These are phyloP conservation scores for Lagopus leucura DNA, from an alignment of 2,113 vertebrate genomes.

Conservation along the genomic window DNA sequence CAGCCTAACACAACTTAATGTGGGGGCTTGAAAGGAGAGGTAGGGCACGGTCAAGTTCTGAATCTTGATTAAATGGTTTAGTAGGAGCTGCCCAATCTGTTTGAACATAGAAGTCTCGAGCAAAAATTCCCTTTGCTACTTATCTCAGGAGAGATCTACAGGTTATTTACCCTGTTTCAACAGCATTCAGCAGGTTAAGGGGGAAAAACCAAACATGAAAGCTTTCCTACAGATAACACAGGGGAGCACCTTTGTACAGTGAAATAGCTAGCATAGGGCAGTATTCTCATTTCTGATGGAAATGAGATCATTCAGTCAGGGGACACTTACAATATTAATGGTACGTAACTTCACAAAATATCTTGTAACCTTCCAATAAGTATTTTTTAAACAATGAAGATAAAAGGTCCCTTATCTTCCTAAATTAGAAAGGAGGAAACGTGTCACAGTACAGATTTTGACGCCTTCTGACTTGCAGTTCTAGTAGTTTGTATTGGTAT, in stretches of 20 bases:
- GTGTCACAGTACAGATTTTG: neutral
- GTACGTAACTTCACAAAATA: neutral
- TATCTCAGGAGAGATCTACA: slow-evolving; percentile 53
- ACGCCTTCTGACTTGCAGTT: neutral
- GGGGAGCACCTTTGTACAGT: neutral
- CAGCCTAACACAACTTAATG: neutral
- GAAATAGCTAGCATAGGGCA: slow-evolving; percentile 11
- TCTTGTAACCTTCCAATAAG: no score
- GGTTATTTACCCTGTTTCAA: slow-evolving; percentile 22
- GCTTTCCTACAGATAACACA: slow-evolving; percentile 16
- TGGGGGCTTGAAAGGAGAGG: neutral
- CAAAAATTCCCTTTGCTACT: slow-evolving; percentile 11
- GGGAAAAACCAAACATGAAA: neutral
- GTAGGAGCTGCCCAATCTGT: neutral
- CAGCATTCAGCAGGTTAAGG: neutral
- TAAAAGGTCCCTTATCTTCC: neutral
- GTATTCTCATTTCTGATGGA: neutral
- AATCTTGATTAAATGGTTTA: slow-evolving; percentile 13
- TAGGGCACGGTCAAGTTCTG: slow-evolving; percentile 29
- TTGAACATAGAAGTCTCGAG: slow-evolving; percentile 45
- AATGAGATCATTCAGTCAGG: neutral
- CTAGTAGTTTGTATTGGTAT: neutral
- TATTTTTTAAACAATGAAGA: neutral
- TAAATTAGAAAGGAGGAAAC: neutral
- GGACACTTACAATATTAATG: neutral